Evolutionary conservation across 2,113 vertebrate species (phyloP).

Genomic region (Centrocercus urophasianus): DNA sequence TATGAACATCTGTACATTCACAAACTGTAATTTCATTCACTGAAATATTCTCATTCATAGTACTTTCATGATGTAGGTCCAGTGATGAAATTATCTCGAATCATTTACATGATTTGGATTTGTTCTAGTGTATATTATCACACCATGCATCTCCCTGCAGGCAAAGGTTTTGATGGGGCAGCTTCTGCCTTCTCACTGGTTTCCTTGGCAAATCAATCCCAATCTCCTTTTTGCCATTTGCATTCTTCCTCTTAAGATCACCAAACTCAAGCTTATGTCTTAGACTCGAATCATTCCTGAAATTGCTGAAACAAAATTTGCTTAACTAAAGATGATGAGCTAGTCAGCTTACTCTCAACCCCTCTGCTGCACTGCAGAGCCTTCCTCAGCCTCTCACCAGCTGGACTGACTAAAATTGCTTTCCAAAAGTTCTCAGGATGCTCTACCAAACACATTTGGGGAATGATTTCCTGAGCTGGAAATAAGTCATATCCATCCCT

Average conservation of each 20-base stretch:
- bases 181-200: neutral
- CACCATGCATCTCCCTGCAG: neutral
- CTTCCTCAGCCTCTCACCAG: neutral
- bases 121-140: neutral
- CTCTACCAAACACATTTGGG: fast-evolving
- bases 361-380: neutral
- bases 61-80: neutral
- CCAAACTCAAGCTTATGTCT: neutral
- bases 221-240: neutral
- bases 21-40: neutral
- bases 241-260: neutral
- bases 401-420: fast-evolving
- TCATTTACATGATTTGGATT: neutral
- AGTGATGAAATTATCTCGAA: neutral
- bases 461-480: neutral
- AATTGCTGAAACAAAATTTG: neutral
- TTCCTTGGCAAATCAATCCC: neutral
- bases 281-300: neutral
- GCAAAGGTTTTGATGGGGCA: neutral
- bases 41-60: neutral
- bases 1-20: neutral
- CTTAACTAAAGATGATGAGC: neutral
- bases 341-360: neutral
- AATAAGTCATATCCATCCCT: neutral
- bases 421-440: neutral